Base-by-base conservation (phyloP, 2,797 vertebrate genomes). In the Epinephelus awoara region DNA sequence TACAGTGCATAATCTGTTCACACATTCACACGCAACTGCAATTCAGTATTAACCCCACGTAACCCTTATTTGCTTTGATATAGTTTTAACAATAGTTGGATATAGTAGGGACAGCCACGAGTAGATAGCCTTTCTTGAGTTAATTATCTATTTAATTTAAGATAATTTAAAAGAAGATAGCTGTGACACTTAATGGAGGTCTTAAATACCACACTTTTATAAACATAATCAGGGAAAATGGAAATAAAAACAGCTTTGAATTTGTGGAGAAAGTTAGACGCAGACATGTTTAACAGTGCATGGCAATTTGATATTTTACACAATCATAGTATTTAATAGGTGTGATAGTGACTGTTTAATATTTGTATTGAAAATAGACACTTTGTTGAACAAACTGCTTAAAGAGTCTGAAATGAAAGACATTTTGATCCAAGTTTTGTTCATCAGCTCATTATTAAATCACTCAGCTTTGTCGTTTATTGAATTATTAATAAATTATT, bases 141-240 rank as follows among this genome's bases (percentile, higher is more conserved):
- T 42, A 14, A n/a, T 75, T 3, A 10, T 67, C 5, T 47, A 12
- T 59, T 67, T 56, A 40, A 76, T 74, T 55, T 34, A 34, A 34
- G 34, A 6, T 6, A 34, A 34, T 34, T 34, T 7, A 34, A 34
- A 34, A 6, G 34, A 7, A 11, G 14, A 56, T 50, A 54, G 34
- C 19, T 67, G 50, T 42, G 18, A 27, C 5, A 58, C 2, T 6
- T 42, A 25, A 50, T 47, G 5, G 25, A 71, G 21, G 18, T 42
- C 5, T 44, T 51, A 63, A 50, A 23, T 34, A 2, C 2, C 55
- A 11, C 40, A 34, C 13, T 14, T 34, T 29, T 6, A 34, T 7
- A 34, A 34, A 8, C 12, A 29, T 25, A 49, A 55, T 71, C 17
- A 59, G 3, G 9, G 9, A 42, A 3, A 10, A 4, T 7, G 2